Base-by-base conservation (phyloP, 2,797 vertebrate genomes). In the Neosilurus mollespiculum region DNA sequence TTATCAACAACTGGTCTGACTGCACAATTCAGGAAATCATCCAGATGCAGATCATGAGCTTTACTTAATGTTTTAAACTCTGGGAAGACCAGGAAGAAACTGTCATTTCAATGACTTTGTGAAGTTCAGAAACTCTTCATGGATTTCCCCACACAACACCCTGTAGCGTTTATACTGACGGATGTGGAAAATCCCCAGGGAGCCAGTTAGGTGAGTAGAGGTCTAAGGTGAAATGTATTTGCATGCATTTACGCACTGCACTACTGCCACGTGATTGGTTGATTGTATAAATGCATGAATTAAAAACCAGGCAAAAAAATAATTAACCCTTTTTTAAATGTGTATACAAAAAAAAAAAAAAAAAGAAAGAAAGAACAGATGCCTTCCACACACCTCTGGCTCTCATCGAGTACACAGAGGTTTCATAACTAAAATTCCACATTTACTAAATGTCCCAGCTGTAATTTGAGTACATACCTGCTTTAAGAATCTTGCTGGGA, bases 401-500 rank as follows among this genome's bases (percentile, higher is more conserved):
- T 2, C 24, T 53, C 37, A 14, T 62, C 61, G 3, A n/a, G 75
- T 14, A 64, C 15, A 51, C 11, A 26, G 22, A 51, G n/a, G 64
- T 53, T 22, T 65, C 43, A 30, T 30, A 53, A 53, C 65, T 56
- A 53, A 83, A 67, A 30, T 69, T 30, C 22, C 11, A 59, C n/a
- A 18, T 69, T 24, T 16, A 10, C 51, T 58, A 51, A 43, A 72
- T 20, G 10, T 15, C 22, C 34, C 43, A 75, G 15, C 51, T 49
- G 53, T 69, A 59, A 30, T 72, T 22, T 26, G 4, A 78, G 15
- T 2, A 51, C 22, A 37, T 84, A 95, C 94, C 94, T 94, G 93
- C 92, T 88, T 92, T 95, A 66, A 90, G 88, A n/a, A 93, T 90
- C 88, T 96, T 96, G 86, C 0, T 93, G 75, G 93, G 89, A 22